A percentile compares a stretch with the other conserved stretches of the same genome.
Conservation (phyloP, 1,140 invertebrate genomes). For the Drosophila tsacasi region DNA sequence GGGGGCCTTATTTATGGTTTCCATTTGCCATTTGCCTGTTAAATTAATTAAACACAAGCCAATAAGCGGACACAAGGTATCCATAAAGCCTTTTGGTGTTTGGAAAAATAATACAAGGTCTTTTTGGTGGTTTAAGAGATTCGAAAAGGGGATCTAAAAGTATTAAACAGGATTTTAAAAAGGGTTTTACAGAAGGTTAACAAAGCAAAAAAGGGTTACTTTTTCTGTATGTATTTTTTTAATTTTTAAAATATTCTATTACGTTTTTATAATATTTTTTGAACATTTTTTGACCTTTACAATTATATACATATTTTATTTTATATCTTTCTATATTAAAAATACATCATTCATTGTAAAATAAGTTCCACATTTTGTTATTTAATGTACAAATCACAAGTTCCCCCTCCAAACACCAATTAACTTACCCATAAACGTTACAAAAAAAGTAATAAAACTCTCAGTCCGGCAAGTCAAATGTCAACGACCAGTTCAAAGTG, state of each 20-base stretch:
- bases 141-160: neutral
- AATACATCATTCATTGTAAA: neutral
- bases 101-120: conserved; percentile 34
- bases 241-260: no score
- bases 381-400: neutral
- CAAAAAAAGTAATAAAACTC: conserved; percentile 1
- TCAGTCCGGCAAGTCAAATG: conserved; percentile 34
- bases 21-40: conserved; percentile 75
- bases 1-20: conserved; percentile 71
- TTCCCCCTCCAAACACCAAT: neutral
- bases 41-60: conserved; percentile 65
- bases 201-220: neutral
- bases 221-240: neutral
- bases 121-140: neutral
- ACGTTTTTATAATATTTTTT: neutral
- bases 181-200: no score
- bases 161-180: no score
- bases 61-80: conserved; percentile 37
- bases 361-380: neutral
- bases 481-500: conserved; percentile 68
- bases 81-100: conserved; percentile 39
- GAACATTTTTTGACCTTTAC: no score
- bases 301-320: neutral
- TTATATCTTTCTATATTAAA: neutral
- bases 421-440: neutral